Evolutionary conservation across 2,113 vertebrate genomes (phyloP), one percentile per base, ranked within the genome.

Genomic region (Cygnus atratus): DNA sequence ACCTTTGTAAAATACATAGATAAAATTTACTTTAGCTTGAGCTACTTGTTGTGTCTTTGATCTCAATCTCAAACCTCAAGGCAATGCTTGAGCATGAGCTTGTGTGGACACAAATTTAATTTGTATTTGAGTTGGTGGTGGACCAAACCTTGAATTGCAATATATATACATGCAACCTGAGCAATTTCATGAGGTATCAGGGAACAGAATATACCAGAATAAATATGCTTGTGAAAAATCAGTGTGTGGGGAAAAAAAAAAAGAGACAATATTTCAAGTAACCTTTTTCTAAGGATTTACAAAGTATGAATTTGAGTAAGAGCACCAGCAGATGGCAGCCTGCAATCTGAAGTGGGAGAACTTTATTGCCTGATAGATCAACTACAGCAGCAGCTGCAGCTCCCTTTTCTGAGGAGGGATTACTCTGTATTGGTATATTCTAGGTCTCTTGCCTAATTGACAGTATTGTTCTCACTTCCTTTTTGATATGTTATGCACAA

Each of bases 281-380:
- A 50, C 17, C 10, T 39, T 46, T 20, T 37, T 74, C 24, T 43
- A 39, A 22, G 3, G 7, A 13, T 15, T 61, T 48, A 24, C 11
- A 7, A 70, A 84, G 10, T 4, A 15, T 79, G 39, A 33, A n/a
- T 71, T 82, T 41, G 21, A 59, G 24, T 17, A 35, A 58, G 10
- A 50, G 9, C 54, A 81, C 74, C 88, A 80, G 91, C 55, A 95
- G 96, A 93, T 73, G 92, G 77, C 92, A 94, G 62, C 24, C 68
- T n/a, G 63, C 44, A 62, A 76, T 73, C 50, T 79, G 11, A 17
- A 57, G 65, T 25, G 28, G 37, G 41, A 10, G 28, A 81, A 11
- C 33, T 78, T 29, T 16, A 2, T 43, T 52, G 6, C 26, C 4
- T 3, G 2, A 10, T 9, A 33, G 41, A 39, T 25, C 1, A 1